A percentile compares a stretch with the other conserved stretches of the same genome.
phyloP scores from a whole-genome alignment of 2,113 vertebrate species.

The Brachyhypopomus occidentalis region DNA sequence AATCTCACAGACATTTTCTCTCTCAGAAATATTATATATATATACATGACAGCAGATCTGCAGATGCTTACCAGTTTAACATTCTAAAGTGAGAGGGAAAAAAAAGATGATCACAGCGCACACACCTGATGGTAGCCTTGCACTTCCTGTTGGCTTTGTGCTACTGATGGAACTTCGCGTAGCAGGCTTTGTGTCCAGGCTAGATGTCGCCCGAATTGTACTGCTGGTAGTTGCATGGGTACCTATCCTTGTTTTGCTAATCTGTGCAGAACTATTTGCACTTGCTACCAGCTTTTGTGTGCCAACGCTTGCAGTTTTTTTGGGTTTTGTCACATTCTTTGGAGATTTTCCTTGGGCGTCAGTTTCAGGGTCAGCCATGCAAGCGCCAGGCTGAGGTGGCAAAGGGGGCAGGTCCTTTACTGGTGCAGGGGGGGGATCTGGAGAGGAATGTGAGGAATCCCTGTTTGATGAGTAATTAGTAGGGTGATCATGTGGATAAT shows the following conservation, averaged over 20 bases:
- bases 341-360: slow-evolving; percentile 60
- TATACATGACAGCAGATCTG: no score
- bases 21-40: no score
- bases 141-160: slow-evolving; percentile 51
- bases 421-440: slow-evolving; percentile 78
- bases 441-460: slow-evolving; percentile 52
- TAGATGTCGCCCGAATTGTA: slow-evolving; percentile 54
- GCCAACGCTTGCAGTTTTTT: slow-evolving; percentile 62
- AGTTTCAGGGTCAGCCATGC: slow-evolving; percentile 86
- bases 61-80: no score
- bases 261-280: neutral
- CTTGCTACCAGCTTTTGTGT: slow-evolving; percentile 43
- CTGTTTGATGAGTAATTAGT: slow-evolving; percentile 37
- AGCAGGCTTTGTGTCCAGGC: slow-evolving; percentile 61
- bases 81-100: neutral
- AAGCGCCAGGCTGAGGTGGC: slow-evolving; percentile 81
- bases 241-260: slow-evolving; percentile 64
- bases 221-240: slow-evolving; percentile 30
- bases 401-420: slow-evolving; percentile 82
- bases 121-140: slow-evolving; percentile 51
- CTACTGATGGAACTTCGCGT: slow-evolving; percentile 57
- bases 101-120: no score
- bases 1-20: no score
- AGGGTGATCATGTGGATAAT: slow-evolving; percentile 62
- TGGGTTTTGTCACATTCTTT: slow-evolving; percentile 64